phyloP scores from a whole-genome alignment of 2,797 vertebrate genomes.

The Sebastes glaucus region DNA sequence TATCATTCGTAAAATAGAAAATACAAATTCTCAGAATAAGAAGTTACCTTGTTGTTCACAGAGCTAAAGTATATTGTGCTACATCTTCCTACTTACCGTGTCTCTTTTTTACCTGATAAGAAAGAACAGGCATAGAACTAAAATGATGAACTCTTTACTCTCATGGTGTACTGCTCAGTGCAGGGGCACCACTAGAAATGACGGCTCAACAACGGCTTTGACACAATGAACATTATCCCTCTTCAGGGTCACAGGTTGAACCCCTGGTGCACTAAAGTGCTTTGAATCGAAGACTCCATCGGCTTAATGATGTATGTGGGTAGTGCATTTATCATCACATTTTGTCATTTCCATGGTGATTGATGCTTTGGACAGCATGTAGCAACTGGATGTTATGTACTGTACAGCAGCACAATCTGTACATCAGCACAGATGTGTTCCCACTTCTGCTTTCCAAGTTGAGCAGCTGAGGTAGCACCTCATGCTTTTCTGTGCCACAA shows the following conservation, averaged over 20 bases:
- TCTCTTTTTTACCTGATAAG: background rate
- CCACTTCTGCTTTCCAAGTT: background rate
- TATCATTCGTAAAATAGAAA: background rate
- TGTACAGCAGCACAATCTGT: background rate
- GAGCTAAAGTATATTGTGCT: background rate
- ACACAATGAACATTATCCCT: background rate
- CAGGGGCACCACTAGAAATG: background rate
- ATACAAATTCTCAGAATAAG: background rate
- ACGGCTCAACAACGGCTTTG: background rate
- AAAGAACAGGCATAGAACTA: background rate
- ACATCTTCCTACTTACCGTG: background rate
- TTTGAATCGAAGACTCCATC: background rate
- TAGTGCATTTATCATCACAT: background rate
- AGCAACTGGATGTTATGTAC: background rate
- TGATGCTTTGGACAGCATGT: constrained; percentile 3
- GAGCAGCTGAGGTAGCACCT: background rate
- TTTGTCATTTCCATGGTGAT: background rate
- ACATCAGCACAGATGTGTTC: constrained; percentile 5
- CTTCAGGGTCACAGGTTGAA: background rate
- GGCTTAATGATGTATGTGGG: background rate
- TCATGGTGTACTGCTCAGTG: background rate
- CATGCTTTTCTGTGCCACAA: background rate
- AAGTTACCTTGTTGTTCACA: background rate
- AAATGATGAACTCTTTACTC: background rate
- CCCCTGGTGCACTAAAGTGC: background rate